Conservation (phyloP, 2,797 vertebrate genomes). For the Capromys pilorides region DNA sequence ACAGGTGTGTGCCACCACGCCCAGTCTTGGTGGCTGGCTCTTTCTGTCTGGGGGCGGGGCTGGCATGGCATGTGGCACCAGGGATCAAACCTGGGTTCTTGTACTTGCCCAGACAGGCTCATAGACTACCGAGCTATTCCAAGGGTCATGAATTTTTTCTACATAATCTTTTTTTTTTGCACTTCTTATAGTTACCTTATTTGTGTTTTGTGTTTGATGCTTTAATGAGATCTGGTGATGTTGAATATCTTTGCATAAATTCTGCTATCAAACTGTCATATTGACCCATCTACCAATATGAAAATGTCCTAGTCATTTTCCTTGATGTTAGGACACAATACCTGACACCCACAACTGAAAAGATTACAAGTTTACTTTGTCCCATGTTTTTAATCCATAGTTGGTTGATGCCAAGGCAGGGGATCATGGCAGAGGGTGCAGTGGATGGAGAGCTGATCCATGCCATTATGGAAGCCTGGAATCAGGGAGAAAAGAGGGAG, state of each 20-base stretch:
- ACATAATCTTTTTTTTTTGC: not conserved
- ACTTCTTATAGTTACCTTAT: not conserved
- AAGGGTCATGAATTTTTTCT: not conserved
- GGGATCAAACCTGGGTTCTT: too few relatives aligned
- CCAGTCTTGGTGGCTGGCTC: too few relatives aligned
- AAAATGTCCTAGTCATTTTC: not conserved
- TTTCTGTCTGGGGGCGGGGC: too few relatives aligned
- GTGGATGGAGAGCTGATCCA: not conserved
- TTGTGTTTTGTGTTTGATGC: not conserved
- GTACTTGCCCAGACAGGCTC: too few relatives aligned
- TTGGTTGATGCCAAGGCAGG: not conserved
- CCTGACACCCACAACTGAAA: not conserved
- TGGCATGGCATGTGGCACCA: too few relatives aligned
- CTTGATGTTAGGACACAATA: not conserved
- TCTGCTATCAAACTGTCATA: constrained; percentile 23
- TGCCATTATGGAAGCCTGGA: not conserved
- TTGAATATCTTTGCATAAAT: not conserved
- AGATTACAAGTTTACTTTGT: not conserved
- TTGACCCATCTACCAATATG: not conserved
- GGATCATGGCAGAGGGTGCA: not conserved
- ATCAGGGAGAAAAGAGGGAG: not conserved
- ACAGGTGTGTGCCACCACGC: too few relatives aligned
- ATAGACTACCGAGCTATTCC: too few relatives aligned
- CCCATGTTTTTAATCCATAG: not conserved
- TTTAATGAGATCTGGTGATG: not conserved